Base-by-base conservation (phyloP, 2,113 vertebrate species). In the Prunella fulvescens region DNA sequence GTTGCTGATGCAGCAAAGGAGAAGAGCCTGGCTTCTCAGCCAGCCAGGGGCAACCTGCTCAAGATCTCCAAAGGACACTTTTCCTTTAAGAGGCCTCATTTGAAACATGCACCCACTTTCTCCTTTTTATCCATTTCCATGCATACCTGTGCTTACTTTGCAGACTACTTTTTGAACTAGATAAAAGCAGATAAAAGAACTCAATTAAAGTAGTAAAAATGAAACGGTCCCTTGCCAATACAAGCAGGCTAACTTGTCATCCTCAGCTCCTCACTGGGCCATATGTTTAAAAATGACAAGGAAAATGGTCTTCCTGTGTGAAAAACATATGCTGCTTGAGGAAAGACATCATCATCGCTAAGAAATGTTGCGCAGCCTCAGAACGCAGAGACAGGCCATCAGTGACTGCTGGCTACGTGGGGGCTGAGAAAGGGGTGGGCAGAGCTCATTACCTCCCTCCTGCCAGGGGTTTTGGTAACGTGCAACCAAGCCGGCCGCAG, bases 121-220 rank as follows among this genome's bases (percentile, higher is more conserved):
- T 80, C 20, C n/a, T n/a, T 48, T 88, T 60, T 77, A 14, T n/a
- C n/a, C 20, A 17, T 57, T 88, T 70, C 19, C 48, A 76, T 3
- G 29, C 10, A 29, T 64, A 83, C 88, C 93, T 76, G 76, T 37
- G 42, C 82, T 86, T 88, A 60, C 56, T 90, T 81, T 40, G 64
- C 93, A 93, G 69, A 33, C 71, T 86, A 88, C 42, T 44, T 93
- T 94, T 50, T 90, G 92, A 94, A 92, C 93, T 60, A 90, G 88
- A 95, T 89, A 81, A 54, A 96, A 92, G 88, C 69, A 94, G 79
- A 95, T 92, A 84, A 92, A 93, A 81, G 91, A 92, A 92, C 82
- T 92, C 88, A 92, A 91, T 94, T 95, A 91, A 86, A 93, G 57
- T 47, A 94, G 90, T 69, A 86, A 92, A 77, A 94, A 93, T 48